A percentile compares a stretch with the other conserved stretches of the same genome.
phyloP scores from a whole-genome alignment of 1,140 invertebrate genomes.

The Babylonia areolata region DNA sequence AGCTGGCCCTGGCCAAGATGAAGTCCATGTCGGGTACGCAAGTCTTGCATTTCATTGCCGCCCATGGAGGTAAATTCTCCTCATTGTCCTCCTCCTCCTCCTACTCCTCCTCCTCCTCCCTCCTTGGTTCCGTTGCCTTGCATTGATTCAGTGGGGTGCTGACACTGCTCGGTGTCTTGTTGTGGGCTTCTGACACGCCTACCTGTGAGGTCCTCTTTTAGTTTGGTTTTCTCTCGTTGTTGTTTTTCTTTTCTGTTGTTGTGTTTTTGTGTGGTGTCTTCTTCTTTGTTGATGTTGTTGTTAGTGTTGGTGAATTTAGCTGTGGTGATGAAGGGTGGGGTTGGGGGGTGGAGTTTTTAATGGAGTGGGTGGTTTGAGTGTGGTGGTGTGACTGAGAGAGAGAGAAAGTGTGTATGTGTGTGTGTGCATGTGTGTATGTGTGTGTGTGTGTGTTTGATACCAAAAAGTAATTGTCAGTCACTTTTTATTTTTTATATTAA shows the following conservation, averaged over 20 bases:
- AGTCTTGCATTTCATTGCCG: constrained; percentile 64
- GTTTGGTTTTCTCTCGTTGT: no score
- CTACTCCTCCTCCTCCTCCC: neutral
- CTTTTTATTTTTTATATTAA: no score
- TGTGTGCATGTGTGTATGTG: no score
- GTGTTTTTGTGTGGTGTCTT: neutral
- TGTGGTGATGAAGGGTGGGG: no score
- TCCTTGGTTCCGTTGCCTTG: neutral
- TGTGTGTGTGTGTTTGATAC: no score
- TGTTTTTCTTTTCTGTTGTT: neutral
- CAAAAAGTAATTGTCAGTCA: no score
- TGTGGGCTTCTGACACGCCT: neutral
- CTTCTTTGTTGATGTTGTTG: no score
- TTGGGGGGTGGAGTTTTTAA: no score
- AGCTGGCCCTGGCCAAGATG: constrained; percentile 81
- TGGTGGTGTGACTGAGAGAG: no score
- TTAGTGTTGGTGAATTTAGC: no score
- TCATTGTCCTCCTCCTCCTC: neutral
- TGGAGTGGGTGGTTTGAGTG: no score
- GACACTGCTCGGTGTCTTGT: neutral
- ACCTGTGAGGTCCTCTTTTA: neutral
- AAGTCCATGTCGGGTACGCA: constrained; percentile 77
- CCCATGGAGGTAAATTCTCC: constrained; percentile 62
- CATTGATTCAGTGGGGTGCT: neutral
- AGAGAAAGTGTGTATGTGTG: no score